Base-by-base conservation (phyloP, 1,140 invertebrate species). In the Oryctes rhinoceros region DNA sequence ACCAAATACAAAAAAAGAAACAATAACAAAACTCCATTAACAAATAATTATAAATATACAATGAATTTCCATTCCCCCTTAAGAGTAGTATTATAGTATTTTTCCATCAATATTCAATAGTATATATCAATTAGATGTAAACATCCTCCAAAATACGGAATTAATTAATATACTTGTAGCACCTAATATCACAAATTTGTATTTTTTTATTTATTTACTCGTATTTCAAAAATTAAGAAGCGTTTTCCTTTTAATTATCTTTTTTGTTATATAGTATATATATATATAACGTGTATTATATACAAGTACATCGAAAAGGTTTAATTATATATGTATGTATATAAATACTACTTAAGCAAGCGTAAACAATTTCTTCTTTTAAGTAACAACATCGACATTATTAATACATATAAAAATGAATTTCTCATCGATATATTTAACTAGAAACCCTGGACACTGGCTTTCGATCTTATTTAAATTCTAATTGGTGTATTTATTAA, bases 231-330 rank as follows among this genome's bases (percentile, higher is more conserved):
- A 53, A 53, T 53, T 18, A 53, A 53, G 49, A 53, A 53, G 49
- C 49, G n/a, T 53, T 53, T 53, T 53, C 4, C 24, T 48, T 48
- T 13, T 53, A 53, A 53, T 13, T 53, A 53, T 53, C 39, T 4
- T 53, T 53, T 15, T 13, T 4, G 49, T 53, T 53, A 53, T 53
- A 15, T 53, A 53, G n/a, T 82, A 77, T 82, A 82, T 80, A 80
- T 82, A 79, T 82, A 82, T 82, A 79, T 80, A 79, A 80, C 76
- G 80, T 81, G 59, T 82, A 76, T 47, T 30, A 78, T 78, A 81
- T 82, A 81, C 79, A 82, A 81, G 80, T 80, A 81, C 80, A 82
- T 76, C 78, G 80, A 44, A 80, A 37, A 80, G 53, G 76, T 80
- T 80, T 53, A 53, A 37, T 78, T 44, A 79, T 78, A 79, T 79